Conservation (phyloP, 2,888 invertebrate species). For the Nephrotoma guestfalica region DNA sequence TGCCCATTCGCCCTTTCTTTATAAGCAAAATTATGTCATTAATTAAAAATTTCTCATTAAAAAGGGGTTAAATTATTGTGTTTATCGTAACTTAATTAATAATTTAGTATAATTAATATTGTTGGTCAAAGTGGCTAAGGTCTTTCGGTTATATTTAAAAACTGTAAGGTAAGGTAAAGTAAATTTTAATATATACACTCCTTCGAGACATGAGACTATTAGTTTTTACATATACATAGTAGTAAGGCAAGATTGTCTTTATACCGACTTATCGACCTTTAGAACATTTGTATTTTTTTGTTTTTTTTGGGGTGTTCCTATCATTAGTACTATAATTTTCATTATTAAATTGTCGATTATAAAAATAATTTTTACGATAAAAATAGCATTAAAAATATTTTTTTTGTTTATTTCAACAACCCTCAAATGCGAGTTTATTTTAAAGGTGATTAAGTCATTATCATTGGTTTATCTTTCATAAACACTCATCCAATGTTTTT, state of each 20-base stretch:
- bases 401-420: neutral
- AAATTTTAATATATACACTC: too few species aligned
- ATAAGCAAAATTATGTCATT: neutral
- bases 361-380: neutral
- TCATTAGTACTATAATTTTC: neutral
- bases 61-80: neutral
- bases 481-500: neutral
- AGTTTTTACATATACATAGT: neutral
- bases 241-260: neutral
- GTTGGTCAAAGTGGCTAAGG: neutral
- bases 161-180: too few species aligned
- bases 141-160: neutral
- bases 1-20: neutral
- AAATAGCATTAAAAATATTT: neutral
- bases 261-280: neutral
- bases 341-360: neutral
- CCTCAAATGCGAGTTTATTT: neutral
- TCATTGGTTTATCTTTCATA: slow-evolving; percentile 2
- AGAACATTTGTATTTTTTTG: neutral
- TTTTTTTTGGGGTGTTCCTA: neutral
- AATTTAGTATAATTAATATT: neutral
- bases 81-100: neutral
- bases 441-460: slow-evolving; percentile 5
- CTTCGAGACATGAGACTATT: too few species aligned
- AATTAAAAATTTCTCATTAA: neutral